Conservation (phyloP, 2,113 vertebrate species). For the Athene cunicularia region DNA sequence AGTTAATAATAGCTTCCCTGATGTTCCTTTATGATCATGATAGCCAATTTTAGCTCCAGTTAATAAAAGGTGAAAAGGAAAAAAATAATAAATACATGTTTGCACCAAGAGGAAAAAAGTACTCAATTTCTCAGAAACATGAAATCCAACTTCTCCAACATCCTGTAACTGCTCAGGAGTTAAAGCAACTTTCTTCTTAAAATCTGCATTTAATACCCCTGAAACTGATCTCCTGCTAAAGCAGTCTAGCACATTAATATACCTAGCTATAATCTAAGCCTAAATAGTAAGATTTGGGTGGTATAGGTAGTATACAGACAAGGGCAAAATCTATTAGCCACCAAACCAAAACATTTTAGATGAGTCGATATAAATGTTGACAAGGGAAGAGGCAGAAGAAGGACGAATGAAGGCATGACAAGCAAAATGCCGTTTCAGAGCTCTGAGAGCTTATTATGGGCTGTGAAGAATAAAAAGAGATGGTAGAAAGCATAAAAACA, state of each 20-base stretch:
- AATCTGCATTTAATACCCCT: not conserved
- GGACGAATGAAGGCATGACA: not conserved
- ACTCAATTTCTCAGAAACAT: not conserved
- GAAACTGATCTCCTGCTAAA: not conserved
- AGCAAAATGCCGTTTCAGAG: not conserved
- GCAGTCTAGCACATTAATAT: not conserved
- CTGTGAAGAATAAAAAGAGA: not conserved
- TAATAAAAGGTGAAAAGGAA: not conserved
- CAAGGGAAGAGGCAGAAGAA: not conserved
- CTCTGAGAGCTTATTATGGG: not conserved
- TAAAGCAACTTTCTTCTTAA: not conserved
- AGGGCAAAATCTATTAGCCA: not conserved
- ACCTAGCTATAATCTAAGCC: not conserved
- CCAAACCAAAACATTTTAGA: not conserved
- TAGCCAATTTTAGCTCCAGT: not conserved
- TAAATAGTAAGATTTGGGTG: not conserved
- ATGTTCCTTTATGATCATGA: not conserved
- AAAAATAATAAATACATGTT: not conserved
- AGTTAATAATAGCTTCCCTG: slow-evolving; percentile 30
- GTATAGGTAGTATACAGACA: not conserved
- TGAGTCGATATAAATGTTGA: not conserved
- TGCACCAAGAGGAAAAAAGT: not conserved
- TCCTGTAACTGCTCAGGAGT: not conserved
- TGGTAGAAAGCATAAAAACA: not conserved
- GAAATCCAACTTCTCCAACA: not conserved